Percentiles rank a stretch among this genome's conserved stretches.
phyloP scores from a whole-genome alignment of 2,888 invertebrate species.

The Euclidia mi region DNA sequence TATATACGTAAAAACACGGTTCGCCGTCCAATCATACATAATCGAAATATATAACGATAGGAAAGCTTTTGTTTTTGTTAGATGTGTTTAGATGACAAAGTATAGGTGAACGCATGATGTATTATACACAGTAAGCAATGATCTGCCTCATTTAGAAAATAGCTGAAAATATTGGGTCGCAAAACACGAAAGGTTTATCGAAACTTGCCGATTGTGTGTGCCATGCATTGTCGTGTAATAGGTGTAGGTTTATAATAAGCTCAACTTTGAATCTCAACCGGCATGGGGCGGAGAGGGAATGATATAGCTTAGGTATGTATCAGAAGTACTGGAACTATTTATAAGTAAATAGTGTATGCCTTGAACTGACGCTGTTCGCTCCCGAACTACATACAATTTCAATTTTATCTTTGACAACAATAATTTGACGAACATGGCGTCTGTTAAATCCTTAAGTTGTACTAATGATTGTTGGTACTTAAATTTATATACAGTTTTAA shows the following conservation, averaged over 20 bases:
- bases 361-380: constrained; percentile 23
- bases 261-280: constrained; percentile 46
- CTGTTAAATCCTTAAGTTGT: too few species aligned
- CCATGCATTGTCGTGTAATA: constrained; percentile 68
- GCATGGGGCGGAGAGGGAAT: constrained; percentile 52
- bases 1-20: constrained; percentile 43
- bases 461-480: too few species aligned
- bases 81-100: constrained; percentile 71
- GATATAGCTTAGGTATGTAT: constrained; percentile 50
- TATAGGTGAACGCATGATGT: constrained; percentile 80
- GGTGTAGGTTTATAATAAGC: constrained; percentile 58
- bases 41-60: constrained; percentile 55
- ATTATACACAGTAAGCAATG: constrained; percentile 70
- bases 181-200: constrained; percentile 58
- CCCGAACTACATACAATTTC: background rate
- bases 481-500: too few species aligned
- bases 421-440: too few species aligned
- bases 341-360: constrained; percentile 22
- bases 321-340: constrained; percentile 25
- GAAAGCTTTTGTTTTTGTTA: constrained; percentile 71
- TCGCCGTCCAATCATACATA: constrained; percentile 45
- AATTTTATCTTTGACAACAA: too few species aligned
- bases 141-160: constrained; percentile 74
- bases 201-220: constrained; percentile 74
- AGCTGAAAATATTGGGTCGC: constrained; percentile 64